These are phyloP conservation scores for Euspilapteryx auroguttella DNA, from an alignment of 2,888 invertebrate species.

Conservation along the genomic window DNA sequence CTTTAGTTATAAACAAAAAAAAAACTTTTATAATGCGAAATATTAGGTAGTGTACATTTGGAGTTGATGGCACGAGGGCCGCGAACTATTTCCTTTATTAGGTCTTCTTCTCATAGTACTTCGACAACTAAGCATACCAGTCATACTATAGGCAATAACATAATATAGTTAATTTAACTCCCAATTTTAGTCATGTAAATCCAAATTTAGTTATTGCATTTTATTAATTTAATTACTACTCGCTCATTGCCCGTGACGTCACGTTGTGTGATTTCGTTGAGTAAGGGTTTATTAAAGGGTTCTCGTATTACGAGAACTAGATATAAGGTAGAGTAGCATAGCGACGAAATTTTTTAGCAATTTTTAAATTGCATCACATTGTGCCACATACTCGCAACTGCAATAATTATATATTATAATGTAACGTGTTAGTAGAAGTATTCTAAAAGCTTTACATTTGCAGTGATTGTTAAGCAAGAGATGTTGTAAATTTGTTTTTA, in stretches of 20 bases:
- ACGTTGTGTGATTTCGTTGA: slow-evolving; percentile 24
- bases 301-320: slow-evolving; percentile 18
- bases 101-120: slow-evolving; percentile 47
- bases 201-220: slow-evolving; percentile 58
- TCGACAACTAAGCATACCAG: slow-evolving; percentile 57
- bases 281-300: slow-evolving; percentile 16
- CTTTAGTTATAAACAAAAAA: slow-evolving; percentile 17
- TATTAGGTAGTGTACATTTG: slow-evolving; percentile 33
- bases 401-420: background rate
- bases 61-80: slow-evolving; percentile 19
- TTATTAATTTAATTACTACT: slow-evolving; percentile 32
- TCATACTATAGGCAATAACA: slow-evolving; percentile 54
- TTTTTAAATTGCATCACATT: slow-evolving; percentile 1
- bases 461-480: too few relatives aligned
- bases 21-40: slow-evolving; percentile 52
- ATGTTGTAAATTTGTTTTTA: too few relatives aligned
- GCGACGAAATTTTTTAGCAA: too few relatives aligned
- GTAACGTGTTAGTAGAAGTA: background rate
- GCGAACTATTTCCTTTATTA: slow-evolving; percentile 49
- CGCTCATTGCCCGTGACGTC: slow-evolving; percentile 44
- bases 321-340: slow-evolving; percentile 22
- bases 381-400: slow-evolving; percentile 2
- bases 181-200: slow-evolving; percentile 58
- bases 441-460: background rate
- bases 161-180: slow-evolving; percentile 48